These are phyloP conservation scores for Eupithecia dodoneata DNA, from an alignment of 2,888 invertebrate genomes.

Conservation along the genomic window DNA sequence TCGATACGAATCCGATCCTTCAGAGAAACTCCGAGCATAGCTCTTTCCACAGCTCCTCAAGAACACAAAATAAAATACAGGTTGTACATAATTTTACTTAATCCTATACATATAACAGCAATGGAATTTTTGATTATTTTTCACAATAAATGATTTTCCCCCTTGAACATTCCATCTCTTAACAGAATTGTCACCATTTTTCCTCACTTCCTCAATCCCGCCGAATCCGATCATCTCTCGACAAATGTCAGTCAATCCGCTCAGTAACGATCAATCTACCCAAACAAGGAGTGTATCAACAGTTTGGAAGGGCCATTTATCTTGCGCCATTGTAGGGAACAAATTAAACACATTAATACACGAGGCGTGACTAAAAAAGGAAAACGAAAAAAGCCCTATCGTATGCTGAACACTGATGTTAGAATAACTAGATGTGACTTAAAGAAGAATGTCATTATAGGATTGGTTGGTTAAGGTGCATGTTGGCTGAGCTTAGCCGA, in stretches of 20 bases:
- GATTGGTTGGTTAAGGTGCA: not conserved
- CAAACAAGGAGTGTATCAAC: conserved; percentile 58
- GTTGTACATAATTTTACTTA: too few relatives aligned
- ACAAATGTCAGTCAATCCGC: conserved; percentile 60
- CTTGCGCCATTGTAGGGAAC: conserved; percentile 71
- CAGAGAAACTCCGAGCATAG: too few relatives aligned
- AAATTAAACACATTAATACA: conserved; percentile 83
- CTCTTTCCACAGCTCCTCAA: too few relatives aligned
- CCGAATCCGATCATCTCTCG: conserved; percentile 50
- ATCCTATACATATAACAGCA: too few relatives aligned
- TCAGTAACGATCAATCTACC: conserved; percentile 66
- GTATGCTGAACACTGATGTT: conserved; percentile 40
- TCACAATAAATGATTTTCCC: too few relatives aligned
- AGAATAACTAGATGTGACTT: conserved; percentile 47
- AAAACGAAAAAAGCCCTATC: conserved; percentile 55
- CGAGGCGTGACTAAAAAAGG: conserved; percentile 79
- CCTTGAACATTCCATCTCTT: conserved; percentile 1
- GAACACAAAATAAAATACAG: too few relatives aligned
- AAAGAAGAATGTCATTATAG: not conserved
- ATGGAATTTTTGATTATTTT: too few relatives aligned
- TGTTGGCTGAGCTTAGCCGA: not conserved
- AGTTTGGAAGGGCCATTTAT: conserved; percentile 61
- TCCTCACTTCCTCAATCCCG: conserved; percentile 22
- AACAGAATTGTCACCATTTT: conserved; percentile 10
- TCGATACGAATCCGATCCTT: too few relatives aligned